Evolutionary conservation across 2,888 invertebrate species (phyloP).

Genomic region (Epirrhoe tristata): DNA sequence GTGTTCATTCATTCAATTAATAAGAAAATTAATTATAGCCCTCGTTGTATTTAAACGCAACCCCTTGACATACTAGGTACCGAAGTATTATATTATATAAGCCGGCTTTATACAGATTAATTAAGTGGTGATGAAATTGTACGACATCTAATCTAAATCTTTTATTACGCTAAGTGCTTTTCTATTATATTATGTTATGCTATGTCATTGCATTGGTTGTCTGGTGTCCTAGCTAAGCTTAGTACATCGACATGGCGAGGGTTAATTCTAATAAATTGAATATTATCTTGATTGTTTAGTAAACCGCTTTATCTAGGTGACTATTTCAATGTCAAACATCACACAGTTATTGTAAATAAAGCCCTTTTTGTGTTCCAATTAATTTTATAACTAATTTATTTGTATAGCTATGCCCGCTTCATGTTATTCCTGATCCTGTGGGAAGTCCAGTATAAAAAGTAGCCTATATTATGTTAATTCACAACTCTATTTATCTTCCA

Average conservation of each 20-base stretch:
- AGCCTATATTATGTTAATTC: too few relatives aligned
- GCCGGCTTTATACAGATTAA: too few relatives aligned
- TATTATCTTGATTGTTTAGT: not conserved
- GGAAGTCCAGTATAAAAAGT: too few relatives aligned
- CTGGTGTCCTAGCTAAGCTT: slow-evolving; percentile 15
- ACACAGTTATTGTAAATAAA: not conserved
- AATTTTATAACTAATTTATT: not conserved
- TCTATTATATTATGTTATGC: slow-evolving; percentile 8
- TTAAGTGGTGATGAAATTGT: too few relatives aligned
- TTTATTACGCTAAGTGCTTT: not conserved
- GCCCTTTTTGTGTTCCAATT: not conserved
- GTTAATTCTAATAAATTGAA: not conserved
- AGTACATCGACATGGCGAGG: slow-evolving; percentile 19
- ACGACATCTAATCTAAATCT: not conserved
- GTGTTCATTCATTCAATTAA: too few relatives aligned
- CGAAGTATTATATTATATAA: too few relatives aligned
- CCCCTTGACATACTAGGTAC: too few relatives aligned
- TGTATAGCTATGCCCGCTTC: too few relatives aligned
- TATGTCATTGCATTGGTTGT: slow-evolving; percentile 24
- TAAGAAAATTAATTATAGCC: too few relatives aligned
- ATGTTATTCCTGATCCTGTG: too few relatives aligned
- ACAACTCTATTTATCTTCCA: too few relatives aligned
- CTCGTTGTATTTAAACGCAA: too few relatives aligned
- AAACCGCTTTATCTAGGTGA: slow-evolving; percentile 8
- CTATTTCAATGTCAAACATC: slow-evolving; percentile 9